Base-by-base conservation (phyloP, 2,113 vertebrate species). In the Onychostruthus taczanowskii region DNA sequence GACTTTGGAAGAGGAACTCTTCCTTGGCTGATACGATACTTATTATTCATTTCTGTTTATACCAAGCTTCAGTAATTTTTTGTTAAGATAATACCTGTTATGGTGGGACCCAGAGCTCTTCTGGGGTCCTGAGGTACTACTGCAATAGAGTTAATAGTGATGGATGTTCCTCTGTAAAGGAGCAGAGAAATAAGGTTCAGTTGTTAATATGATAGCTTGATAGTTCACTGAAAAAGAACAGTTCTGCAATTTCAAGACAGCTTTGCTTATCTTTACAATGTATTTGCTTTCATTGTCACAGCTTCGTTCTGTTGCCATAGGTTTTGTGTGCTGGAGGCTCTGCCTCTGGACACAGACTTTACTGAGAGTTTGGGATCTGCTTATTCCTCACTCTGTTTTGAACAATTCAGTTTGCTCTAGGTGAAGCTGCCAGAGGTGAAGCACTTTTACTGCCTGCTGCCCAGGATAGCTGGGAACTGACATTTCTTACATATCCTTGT, bases 1-100 rank as follows among this genome's bases (percentile, higher is more conserved):
- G 96, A 98, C 97, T 97, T 90, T 90, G 98, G 96, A 96, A 97
- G 97, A 97, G 94, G 97, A 97, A 61, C 92, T 95, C 84, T 97
- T 96, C 81, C 97, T 95, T 95, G 96, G 83, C 93, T 90, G 97
- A 94, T 69, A 55, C 1, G 14, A 64, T 87, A 58, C 67, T 94
- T 96, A 62, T 93, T 83, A 91, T 43, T 94, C 49, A 80, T 84
- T 86, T 91, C 76, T 97, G 92, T 94, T 91, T 82, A 86, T 95
- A 95, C 85, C 76, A 81, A 93, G 87, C 7, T 26, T 92, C 95
- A 95, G 93, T 87, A 66, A 35, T 52, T 70, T 78, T 72, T 90
- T 78, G 69, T 89, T 76, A 59, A 56, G 59, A n/a, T 35, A 46
- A 53, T 46, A 13, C 41, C 62, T 37, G 18, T 82, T 90, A 7